Evolutionary conservation across 2,888 invertebrate genomes (phyloP), one percentile per base, ranked within the genome.

Genomic region (Fragum whitleyi): DNA sequence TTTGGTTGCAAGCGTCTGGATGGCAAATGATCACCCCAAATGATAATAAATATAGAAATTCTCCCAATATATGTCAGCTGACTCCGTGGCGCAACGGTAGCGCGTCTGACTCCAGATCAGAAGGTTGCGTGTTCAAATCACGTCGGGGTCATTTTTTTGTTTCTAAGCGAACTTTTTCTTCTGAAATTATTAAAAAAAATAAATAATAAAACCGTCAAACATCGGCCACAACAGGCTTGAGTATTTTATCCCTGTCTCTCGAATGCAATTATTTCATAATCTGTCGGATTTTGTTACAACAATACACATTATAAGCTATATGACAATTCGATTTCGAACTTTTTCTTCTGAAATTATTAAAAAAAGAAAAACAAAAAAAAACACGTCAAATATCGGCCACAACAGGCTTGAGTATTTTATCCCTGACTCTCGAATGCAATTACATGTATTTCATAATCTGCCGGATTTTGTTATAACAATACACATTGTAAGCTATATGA

Each of bases 121-220:
- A 65, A 65, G 65, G 65, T 65, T 65, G 65, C 65, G 65, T 65
- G 65, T 65, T 65, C 65, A 65, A 65, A 65, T 65, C 65, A 65
- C 65, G 65, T 65, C 65, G 65, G 65, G 65, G 42, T 65, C 65
- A 65, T 2, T 0, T 65, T 14, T 42, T 65, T 47, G 14, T 42
- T 42, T 3, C 19, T 65, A 32, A 5, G 21, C 36, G n/a, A 9
- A 19, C 32, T 39, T 65, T 59, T 9, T 5, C 26, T 26, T 59
- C 11, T 59, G n/a, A n/a, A n/a, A n/a, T n/a, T n/a, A n/a, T n/a
- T n/a, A n/a, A n/a, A n/a, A n/a, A 42, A n/a, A n/a, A n/a, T n/a
- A n/a, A n/a, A n/a, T n/a, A n/a, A n/a, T 42, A 42, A 11, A 11
- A 16, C 11, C 42, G 42, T 42, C 42, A 42, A 42, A 16, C 9